These are phyloP conservation scores for Stenolophus ochropezus DNA, from an alignment of 2,888 invertebrate species.

Conservation along the genomic window DNA sequence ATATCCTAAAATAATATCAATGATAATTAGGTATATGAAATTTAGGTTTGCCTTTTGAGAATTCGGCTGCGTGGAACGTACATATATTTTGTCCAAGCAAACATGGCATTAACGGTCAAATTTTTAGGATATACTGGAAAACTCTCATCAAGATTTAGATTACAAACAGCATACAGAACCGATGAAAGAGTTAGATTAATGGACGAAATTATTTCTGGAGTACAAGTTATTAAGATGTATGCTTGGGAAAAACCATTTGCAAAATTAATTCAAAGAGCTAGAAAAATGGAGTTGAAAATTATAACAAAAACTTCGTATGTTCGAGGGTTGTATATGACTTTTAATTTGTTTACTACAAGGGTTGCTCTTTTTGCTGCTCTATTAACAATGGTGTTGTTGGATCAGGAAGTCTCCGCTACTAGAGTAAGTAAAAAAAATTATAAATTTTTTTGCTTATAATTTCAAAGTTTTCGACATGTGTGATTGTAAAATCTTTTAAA, in stretches of 20 bases:
- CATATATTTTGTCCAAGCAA: constrained; percentile 55
- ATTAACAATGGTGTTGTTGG: constrained; percentile 80
- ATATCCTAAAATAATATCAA: no score
- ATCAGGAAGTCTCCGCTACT: constrained; percentile 82
- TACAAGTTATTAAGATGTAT: constrained; percentile 89
- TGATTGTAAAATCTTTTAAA: no score
- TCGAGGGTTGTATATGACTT: constrained; percentile 82
- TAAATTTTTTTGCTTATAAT: no score
- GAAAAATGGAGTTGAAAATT: constrained; percentile 76
- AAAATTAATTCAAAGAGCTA: constrained; percentile 76
- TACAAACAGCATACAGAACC: constrained; percentile 88
- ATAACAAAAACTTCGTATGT: constrained; percentile 79
- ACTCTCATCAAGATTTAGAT: constrained; percentile 80
- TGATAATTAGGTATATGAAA: no score
- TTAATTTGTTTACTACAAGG: constrained; percentile 88
- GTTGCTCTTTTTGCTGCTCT: constrained; percentile 86
- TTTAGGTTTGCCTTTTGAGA: no score
- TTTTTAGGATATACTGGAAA: constrained; percentile 79
- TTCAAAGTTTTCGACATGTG: no score
- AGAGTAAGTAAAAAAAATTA: no score
- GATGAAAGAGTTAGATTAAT: constrained; percentile 94
- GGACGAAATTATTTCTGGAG: constrained; percentile 95
- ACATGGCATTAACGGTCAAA: constrained; percentile 13
- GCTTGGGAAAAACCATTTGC: constrained; percentile 85
- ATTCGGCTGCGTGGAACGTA: no score